Percentiles rank a stretch among this genome's conserved stretches.
These are phyloP conservation scores for Agelaius tricolor DNA, from an alignment of 2,113 vertebrate species.

Conservation along the genomic window DNA sequence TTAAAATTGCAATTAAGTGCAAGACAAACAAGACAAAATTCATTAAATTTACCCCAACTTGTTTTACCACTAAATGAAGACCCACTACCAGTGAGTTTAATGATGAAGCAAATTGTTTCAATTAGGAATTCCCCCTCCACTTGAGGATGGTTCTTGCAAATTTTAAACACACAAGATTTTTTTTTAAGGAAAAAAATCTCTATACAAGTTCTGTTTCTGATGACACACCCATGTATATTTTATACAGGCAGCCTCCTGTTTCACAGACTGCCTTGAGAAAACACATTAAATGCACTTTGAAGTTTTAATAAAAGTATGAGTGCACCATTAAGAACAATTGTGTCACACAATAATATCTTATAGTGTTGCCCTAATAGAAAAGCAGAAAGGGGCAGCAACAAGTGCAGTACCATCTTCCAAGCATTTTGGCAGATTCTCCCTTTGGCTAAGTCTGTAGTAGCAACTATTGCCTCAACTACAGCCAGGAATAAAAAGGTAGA, in stretches of 20 bases:
- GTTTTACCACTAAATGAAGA: neutral
- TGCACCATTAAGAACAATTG: slow-evolving; percentile 14
- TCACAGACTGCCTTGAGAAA: neutral
- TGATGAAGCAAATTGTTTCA: neutral
- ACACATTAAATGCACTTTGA: neutral
- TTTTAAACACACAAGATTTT: neutral
- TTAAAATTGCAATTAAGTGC: neutral
- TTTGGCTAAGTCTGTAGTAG: neutral
- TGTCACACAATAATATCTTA: neutral
- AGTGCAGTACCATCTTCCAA: neutral
- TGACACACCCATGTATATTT: neutral
- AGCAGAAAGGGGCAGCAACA: neutral
- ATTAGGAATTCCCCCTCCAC: neutral
- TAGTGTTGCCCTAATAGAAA: neutral
- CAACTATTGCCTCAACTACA: neutral
- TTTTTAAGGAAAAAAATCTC: neutral
- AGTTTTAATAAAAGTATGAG: neutral
- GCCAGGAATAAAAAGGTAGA: neutral
- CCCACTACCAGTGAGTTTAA: neutral
- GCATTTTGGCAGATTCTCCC: neutral
- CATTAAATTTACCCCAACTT: neutral
- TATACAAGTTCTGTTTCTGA: neutral
- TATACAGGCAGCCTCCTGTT: neutral
- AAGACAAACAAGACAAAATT: neutral
- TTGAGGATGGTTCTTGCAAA: neutral